A percentile compares a stretch with the other conserved stretches of the same genome.
These are phyloP conservation scores for Theropithecus gelada DNA, from an alignment of 2,113 vertebrate genomes.

Conservation along the genomic window DNA sequence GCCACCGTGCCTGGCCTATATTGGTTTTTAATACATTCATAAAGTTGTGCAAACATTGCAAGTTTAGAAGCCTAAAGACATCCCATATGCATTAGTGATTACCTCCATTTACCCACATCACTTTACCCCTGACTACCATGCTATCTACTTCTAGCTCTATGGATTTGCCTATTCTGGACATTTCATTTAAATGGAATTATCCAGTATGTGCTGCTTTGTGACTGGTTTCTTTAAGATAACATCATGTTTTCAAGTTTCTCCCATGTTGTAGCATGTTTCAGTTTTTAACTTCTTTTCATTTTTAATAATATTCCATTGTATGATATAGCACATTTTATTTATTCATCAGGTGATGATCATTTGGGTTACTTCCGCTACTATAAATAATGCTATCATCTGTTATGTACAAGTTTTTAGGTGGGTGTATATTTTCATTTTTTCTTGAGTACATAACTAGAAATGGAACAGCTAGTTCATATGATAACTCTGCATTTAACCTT, in stretches of 20 bases:
- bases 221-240: background rate
- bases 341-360: background rate
- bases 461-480: background rate
- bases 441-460: background rate
- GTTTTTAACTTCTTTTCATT: background rate
- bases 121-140: background rate
- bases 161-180: background rate
- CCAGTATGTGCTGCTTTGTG: background rate
- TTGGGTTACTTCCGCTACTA: background rate
- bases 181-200: background rate
- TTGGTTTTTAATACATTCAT: background rate
- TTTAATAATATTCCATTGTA: background rate
- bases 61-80: background rate
- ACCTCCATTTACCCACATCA: background rate
- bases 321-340: background rate
- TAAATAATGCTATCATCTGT: background rate
- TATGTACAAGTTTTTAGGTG: background rate
- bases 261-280: background rate
- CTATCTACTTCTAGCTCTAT: background rate
- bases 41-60: background rate
- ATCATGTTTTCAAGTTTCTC: background rate
- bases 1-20: fast-evolving
- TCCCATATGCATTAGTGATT: background rate
- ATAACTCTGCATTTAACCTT: background rate
- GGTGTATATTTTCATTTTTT: background rate